phyloP scores from a whole-genome alignment of 1,140 invertebrate genomes.

The Bombus impatiens region DNA sequence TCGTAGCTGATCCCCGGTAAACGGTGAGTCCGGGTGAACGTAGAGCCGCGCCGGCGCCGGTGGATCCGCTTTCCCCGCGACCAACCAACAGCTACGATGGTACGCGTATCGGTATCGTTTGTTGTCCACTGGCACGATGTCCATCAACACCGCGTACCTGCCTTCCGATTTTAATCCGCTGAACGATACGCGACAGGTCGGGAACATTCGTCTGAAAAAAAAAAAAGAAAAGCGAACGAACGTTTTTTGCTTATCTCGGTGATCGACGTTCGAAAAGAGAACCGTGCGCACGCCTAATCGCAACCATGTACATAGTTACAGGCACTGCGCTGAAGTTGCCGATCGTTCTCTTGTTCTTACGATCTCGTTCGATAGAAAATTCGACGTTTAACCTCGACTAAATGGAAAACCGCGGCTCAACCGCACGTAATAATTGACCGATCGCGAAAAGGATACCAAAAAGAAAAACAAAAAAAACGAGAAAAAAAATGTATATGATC shows the following conservation, averaged over 20 bases:
- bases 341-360: not conserved
- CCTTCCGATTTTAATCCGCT: conserved; percentile 88
- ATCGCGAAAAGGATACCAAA: not conserved
- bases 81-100: conserved; percentile 98
- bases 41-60: conserved; percentile 96
- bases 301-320: not conserved
- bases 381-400: not conserved
- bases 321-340: not conserved
- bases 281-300: too few species aligned
- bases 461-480: too few species aligned
- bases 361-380: not conserved
- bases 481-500: not conserved
- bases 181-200: conserved; percentile 96
- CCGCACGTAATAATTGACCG: not conserved
- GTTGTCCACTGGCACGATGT: conserved; percentile 98
- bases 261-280: too few species aligned
- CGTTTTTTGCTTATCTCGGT: too few species aligned
- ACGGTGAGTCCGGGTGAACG: conserved; percentile 98
- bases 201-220: conserved; percentile 96
- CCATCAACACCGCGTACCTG: conserved; percentile 95
- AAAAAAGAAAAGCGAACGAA: too few species aligned
- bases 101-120: conserved; percentile 99
- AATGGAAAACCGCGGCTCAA: not conserved
- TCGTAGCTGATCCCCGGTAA: conserved; percentile 95
- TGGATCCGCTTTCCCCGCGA: conserved; percentile 98